Evolutionary conservation across 2,113 vertebrate genomes (phyloP), one percentile per base, ranked within the genome.

Genomic region (Pluvianellus socialis): DNA sequence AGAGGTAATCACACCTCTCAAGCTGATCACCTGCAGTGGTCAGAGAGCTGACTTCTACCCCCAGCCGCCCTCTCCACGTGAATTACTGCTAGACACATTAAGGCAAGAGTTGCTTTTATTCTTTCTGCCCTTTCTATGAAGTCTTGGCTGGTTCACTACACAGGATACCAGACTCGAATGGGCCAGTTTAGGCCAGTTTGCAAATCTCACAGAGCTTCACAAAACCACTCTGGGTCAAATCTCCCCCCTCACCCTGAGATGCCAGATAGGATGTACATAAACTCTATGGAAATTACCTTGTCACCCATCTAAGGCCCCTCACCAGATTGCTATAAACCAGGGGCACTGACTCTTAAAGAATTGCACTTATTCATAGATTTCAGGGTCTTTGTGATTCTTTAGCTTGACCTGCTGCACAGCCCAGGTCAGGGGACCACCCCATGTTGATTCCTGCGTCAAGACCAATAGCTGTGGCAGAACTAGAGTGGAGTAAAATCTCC

Each of bases 301-400:
- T 89, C 91, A 70, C 67, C 68, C 92, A 24, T 53, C 38, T 67
- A 81, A 80, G 91, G 89, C 80, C 91, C 76, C 91, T 95, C 73
- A 75, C 50, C 89, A 91, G 84, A 94, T 75, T 89, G 84, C 93
- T 94, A 30, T 96, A 96, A 97, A 96, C 89, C 27, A 6, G 30
- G 65, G 80, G 95, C 94, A 95, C 84, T 92, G 91, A 96, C 68
- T 97, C 89, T 35, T 63, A 74, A 96, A 89, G 96, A 96, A 94
- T 14, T 74, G 52, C 89, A 87, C 84, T 97, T 92, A 94, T 94
- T 96, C 91, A 94, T 47, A 94, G 93, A 89, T 94, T 96, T 96
- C 84, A 94, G 80, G 84, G 86, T 68, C 30, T 96, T 97, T 96
- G 96, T 94, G 83, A 86, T 81, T 50, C 76, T 94, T 95, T 81